Conservation (phyloP, 2,797 vertebrate species). For the Uromys caudimaculatus region DNA sequence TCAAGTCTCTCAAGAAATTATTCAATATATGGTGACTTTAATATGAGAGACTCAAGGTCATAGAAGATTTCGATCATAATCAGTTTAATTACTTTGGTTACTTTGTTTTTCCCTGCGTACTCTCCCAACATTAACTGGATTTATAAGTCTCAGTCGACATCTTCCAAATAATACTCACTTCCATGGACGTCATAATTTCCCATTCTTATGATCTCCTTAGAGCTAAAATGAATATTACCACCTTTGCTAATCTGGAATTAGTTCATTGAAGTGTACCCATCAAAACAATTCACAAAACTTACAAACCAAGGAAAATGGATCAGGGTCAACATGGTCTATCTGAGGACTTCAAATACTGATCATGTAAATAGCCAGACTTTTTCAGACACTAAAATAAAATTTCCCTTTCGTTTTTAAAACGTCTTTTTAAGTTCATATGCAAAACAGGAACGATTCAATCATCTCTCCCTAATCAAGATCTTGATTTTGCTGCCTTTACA, state of each 20-base stretch:
- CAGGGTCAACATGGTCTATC: not conserved
- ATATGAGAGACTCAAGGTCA: not conserved
- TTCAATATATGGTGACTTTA: not conserved
- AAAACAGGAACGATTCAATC: slow-evolving; percentile 10
- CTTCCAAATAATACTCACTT: slow-evolving; percentile 16
- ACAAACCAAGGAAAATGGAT: not conserved
- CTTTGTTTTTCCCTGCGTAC: not conserved
- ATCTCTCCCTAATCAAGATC: not conserved
- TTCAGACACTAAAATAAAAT: not conserved
- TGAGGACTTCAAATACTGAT: slow-evolving; percentile 2
- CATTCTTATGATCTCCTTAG: not conserved
- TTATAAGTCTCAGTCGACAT: not conserved
- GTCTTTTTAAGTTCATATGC: not conserved
- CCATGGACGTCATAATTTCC: not conserved
- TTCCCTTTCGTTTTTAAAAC: slow-evolving; percentile 34
- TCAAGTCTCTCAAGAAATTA: not conserved
- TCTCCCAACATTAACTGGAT: slow-evolving; percentile 15
- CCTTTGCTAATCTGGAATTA: not conserved
- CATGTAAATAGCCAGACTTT: not conserved
- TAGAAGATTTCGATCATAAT: not conserved
- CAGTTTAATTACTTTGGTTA: not conserved
- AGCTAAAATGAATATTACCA: not conserved
- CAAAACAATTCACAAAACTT: not conserved
- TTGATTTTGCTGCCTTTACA: not conserved
- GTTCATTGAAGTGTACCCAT: not conserved